Evolutionary conservation across 2,113 vertebrate genomes (phyloP).

Genomic region (Myiopsitta monachus): DNA sequence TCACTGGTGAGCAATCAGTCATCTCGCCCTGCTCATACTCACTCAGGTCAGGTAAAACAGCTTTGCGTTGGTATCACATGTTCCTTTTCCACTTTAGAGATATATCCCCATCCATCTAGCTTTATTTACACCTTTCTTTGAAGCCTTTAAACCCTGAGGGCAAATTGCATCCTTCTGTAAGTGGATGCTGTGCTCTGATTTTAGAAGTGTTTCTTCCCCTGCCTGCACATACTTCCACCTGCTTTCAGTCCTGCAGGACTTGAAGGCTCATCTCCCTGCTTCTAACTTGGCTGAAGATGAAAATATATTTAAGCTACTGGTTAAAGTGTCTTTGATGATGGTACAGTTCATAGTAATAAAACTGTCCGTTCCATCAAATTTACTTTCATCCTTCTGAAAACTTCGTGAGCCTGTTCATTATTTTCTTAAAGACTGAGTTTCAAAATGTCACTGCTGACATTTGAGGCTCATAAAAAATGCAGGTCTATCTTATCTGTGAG

Average conservation of each 20-base stretch:
- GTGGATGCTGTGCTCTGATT: not conserved
- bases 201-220: not conserved
- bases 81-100: not conserved
- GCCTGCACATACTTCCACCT: not conserved
- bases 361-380: not conserved
- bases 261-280: not conserved
- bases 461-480: conserved; percentile 10
- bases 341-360: not conserved
- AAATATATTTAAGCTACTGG: not conserved
- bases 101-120: not conserved
- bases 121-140: not conserved
- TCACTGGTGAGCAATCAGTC: not conserved
- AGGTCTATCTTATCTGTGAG: not conserved
- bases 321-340: not conserved
- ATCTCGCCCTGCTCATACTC: not conserved
- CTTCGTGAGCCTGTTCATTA: conserved; percentile 8
- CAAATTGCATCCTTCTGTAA: accelerated
- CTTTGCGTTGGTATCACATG: accelerated
- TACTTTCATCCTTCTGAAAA: not conserved
- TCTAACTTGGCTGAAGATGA: not conserved
- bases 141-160: not conserved
- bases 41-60: accelerated
- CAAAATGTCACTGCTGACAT: conserved; percentile 21
- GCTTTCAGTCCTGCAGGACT: not conserved
- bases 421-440: not conserved